Evolutionary conservation across 2,113 vertebrate genomes (phyloP).

Genomic region (Rostratula benghalensis): DNA sequence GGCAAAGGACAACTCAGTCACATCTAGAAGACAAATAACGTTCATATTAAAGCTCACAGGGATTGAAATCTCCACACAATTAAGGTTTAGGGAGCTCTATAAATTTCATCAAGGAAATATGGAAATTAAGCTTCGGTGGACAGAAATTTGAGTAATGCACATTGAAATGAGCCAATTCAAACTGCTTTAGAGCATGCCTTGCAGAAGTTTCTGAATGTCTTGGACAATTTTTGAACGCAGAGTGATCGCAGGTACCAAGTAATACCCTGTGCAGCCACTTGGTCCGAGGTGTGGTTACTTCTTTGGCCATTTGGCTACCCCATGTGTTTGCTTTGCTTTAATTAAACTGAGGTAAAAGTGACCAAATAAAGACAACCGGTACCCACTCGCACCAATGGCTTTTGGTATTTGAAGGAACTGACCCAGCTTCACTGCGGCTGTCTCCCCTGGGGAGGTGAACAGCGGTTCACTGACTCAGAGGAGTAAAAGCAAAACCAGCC

Average conservation of each 20-base stretch:
- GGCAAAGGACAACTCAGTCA: fast-evolving
- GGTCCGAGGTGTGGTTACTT: background rate
- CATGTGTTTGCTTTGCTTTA: background rate
- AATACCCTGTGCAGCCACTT: background rate
- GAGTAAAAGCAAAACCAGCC: background rate
- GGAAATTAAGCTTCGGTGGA: background rate
- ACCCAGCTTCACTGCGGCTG: background rate
- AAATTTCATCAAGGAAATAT: background rate
- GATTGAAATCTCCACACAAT: background rate
- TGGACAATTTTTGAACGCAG: background rate
- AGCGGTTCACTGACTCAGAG: background rate
- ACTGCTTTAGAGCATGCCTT: background rate
- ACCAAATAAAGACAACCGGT: background rate
- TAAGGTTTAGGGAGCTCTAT: background rate
- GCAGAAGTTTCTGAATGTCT: background rate
- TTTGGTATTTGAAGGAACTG: background rate
- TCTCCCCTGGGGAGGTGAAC: background rate
- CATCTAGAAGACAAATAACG: background rate
- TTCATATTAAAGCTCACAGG: background rate
- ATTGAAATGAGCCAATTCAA: background rate
- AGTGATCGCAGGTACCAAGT: background rate
- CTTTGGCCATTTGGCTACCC: background rate
- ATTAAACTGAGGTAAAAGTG: background rate
- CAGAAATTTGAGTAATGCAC: background rate
- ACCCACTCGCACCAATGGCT: background rate